A percentile compares a stretch with the other conserved stretches of the same genome.
Evolutionary conservation across 2,113 vertebrate species (phyloP).

Genomic region (Struthio camelus): DNA sequence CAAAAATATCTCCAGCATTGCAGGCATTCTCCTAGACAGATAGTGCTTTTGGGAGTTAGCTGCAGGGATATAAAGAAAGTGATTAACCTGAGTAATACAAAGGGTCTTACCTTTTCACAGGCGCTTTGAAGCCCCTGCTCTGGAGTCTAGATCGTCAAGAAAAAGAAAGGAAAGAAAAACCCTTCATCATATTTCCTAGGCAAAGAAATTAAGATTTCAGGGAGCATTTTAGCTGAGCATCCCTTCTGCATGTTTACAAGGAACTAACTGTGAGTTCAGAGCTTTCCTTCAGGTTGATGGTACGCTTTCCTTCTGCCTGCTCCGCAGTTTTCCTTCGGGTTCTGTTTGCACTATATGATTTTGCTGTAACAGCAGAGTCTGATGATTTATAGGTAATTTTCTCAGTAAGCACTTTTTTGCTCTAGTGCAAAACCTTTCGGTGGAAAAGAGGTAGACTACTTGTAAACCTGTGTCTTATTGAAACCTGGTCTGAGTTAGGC

Average conservation of each 20-base stretch:
- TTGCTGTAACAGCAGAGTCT: neutral
- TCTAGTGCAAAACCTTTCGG: neutral
- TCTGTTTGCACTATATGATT: neutral
- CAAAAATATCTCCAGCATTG: neutral
- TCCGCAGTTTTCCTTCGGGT: neutral
- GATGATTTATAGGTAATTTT: neutral
- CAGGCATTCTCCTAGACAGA: neutral
- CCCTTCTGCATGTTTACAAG: neutral
- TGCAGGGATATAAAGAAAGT: neutral
- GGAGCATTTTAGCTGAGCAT: neutral
- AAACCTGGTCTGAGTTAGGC: neutral
- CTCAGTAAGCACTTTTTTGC: neutral
- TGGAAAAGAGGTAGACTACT: neutral
- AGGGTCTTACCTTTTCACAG: neutral
- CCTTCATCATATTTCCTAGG: neutral
- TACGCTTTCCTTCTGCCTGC: neutral
- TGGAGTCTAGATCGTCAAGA: neutral
- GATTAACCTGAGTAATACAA: neutral
- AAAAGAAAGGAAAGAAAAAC: neutral
- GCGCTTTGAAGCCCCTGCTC: neutral
- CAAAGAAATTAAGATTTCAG: conserved; percentile 6
- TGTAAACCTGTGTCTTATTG: neutral
- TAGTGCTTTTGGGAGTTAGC: neutral
- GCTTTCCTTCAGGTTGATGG: neutral
- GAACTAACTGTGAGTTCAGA: neutral